A percentile compares a stretch with the other conserved stretches of the same genome.
Evolutionary conservation across 2,113 vertebrate genomes (phyloP).

Genomic region (Orientallactaga bullata): DNA sequence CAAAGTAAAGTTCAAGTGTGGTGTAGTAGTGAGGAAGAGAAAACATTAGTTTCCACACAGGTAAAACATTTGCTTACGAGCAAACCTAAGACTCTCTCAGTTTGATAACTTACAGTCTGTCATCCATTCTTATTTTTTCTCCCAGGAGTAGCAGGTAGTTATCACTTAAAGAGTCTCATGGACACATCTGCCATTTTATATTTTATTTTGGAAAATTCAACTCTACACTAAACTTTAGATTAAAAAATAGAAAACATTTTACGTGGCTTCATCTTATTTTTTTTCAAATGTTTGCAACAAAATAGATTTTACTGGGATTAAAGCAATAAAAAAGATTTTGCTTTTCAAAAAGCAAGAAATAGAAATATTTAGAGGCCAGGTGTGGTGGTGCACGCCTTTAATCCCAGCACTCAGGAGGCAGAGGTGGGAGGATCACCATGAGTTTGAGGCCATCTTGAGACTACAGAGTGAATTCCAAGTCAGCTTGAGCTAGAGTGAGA

Average conservation of each 20-base stretch:
- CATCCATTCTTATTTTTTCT: not conserved
- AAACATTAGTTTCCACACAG: slow-evolving; percentile 1
- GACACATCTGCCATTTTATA: not conserved
- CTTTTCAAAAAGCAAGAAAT: not conserved
- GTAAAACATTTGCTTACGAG: not conserved
- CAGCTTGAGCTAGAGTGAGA: too few species aligned
- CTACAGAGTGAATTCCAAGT: too few species aligned
- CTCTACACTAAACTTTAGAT: slow-evolving; percentile 5
- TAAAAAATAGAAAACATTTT: not conserved
- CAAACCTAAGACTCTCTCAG: not conserved
- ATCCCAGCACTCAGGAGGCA: too few species aligned
- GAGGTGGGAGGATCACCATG: too few species aligned
- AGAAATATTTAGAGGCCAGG: not conserved
- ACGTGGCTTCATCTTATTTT: not conserved
- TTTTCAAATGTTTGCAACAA: slow-evolving; percentile 2
- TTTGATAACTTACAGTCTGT: not conserved
- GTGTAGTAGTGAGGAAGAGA: not conserved
- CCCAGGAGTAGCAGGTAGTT: not conserved
- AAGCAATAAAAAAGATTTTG: not conserved
- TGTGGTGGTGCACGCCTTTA: too few species aligned
- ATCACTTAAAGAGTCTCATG: not conserved
- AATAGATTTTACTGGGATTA: not conserved
- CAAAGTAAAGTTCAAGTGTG: not conserved
- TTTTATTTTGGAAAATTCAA: slow-evolving; percentile 52
- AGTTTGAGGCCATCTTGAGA: too few species aligned